Percentiles rank a stretch among this genome's conserved stretches.
Evolutionary conservation across 2,113 vertebrate species (phyloP).

Genomic region (Sapayoa aenigma): DNA sequence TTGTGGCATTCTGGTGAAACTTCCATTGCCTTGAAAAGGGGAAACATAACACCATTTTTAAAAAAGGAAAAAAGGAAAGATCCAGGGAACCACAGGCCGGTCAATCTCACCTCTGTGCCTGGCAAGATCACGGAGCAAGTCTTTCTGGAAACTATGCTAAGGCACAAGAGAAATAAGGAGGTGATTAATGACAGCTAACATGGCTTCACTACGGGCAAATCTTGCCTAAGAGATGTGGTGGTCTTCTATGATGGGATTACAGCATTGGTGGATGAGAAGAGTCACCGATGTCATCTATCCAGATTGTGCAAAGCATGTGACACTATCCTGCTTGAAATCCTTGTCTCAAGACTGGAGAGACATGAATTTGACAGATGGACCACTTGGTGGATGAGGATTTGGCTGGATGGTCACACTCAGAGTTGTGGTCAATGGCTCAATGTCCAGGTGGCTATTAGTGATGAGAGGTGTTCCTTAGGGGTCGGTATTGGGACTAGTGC

Average conservation of each 20-base stretch:
- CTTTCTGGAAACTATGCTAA: background rate
- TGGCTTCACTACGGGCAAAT: no score
- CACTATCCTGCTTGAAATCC: background rate
- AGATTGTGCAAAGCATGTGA: background rate
- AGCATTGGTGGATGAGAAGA: background rate
- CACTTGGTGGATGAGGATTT: background rate
- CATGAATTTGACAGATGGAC: no score
- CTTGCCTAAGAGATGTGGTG: no score
- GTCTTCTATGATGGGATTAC: background rate
- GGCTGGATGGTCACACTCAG: background rate
- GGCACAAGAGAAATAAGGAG: no score
- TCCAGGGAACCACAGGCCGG: background rate
- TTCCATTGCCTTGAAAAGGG: background rate
- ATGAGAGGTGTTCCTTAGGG: background rate
- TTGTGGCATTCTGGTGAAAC: background rate
- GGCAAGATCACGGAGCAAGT: background rate
- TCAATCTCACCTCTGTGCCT: background rate
- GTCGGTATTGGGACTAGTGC: background rate
- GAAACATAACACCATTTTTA: background rate
- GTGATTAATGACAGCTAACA: no score
- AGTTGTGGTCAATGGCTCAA: background rate
- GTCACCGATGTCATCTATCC: background rate
- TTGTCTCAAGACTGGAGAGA: no score
- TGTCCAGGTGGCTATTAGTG: background rate
- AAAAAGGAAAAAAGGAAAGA: background rate